These are phyloP conservation scores for Plagiodera versicolora DNA, from an alignment of 2,888 invertebrate genomes.

Conservation along the genomic window DNA sequence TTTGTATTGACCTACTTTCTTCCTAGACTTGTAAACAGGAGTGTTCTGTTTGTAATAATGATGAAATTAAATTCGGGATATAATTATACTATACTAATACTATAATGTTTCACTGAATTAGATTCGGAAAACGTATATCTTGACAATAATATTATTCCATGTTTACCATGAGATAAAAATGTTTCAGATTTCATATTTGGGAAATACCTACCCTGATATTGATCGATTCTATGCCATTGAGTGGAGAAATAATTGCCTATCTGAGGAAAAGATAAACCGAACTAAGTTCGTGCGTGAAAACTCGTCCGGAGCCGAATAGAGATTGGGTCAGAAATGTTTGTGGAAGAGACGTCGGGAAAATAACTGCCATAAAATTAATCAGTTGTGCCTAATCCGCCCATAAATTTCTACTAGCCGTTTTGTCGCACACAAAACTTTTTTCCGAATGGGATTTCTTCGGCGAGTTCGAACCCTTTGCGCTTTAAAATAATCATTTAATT, in stretches of 20 bases:
- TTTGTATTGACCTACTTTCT: too few species aligned
- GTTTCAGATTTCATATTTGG: background rate
- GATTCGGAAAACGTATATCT: too few species aligned
- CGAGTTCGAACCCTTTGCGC: background rate
- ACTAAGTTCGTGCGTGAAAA: background rate
- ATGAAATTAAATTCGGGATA: too few species aligned
- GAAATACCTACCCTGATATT: background rate
- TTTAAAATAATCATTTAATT: background rate
- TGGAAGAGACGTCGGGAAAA: constrained; percentile 12
- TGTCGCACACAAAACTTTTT: constrained; percentile 13
- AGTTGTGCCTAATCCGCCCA: constrained; percentile 24
- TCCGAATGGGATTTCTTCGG: constrained; percentile 15
- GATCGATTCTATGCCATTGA: background rate
- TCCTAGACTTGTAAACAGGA: too few species aligned
- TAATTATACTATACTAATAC: too few species aligned
- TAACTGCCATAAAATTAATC: constrained; percentile 26
- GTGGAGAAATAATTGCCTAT: background rate
- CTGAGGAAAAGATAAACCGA: background rate
- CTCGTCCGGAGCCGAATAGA: background rate
- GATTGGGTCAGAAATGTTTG: background rate
- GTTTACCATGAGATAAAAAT: too few species aligned
- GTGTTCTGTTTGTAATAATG: too few species aligned
- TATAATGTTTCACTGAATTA: too few species aligned
- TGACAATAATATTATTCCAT: too few species aligned
- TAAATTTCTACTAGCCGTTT: constrained; percentile 21